Evolutionary conservation across 2,797 vertebrate species (phyloP).

Genomic region (Eulemur mongoz): DNA sequence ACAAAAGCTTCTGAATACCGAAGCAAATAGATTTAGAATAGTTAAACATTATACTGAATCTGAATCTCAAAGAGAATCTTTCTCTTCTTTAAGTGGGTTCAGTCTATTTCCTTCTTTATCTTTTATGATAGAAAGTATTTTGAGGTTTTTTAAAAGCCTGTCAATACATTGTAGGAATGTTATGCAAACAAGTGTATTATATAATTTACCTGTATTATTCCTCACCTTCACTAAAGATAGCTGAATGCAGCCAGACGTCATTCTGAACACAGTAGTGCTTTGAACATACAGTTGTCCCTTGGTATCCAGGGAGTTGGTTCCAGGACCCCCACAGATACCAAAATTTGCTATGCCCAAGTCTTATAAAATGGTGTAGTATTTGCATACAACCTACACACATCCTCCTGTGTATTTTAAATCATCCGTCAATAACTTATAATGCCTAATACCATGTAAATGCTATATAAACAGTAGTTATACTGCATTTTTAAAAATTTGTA

Average conservation of each 20-base stretch:
- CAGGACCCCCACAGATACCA: neutral
- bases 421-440: neutral
- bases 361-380: neutral
- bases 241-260: neutral
- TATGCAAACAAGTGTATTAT: neutral
- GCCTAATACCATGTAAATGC: neutral
- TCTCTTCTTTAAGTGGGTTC: slow-evolving; percentile 54
- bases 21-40: slow-evolving; percentile 79
- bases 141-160: neutral
- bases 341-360: neutral
- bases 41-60: slow-evolving; percentile 73
- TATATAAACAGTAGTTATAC: no score
- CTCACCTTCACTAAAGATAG: neutral
- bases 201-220: slow-evolving; percentile 24
- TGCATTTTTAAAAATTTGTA: neutral
- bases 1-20: slow-evolving; percentile 73
- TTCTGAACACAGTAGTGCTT: neutral
- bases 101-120: slow-evolving; percentile 56
- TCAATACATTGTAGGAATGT: neutral
- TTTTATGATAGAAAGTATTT: slow-evolving; percentile 36
- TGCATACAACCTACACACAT: neutral
- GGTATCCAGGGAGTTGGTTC: neutral
- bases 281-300: neutral
- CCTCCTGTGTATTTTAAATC: neutral
- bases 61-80: slow-evolving; percentile 54